A percentile compares a stretch with the other conserved stretches of the same genome.
Conservation (phyloP, 1,140 invertebrate genomes). For the Drosophila arizonae region DNA sequence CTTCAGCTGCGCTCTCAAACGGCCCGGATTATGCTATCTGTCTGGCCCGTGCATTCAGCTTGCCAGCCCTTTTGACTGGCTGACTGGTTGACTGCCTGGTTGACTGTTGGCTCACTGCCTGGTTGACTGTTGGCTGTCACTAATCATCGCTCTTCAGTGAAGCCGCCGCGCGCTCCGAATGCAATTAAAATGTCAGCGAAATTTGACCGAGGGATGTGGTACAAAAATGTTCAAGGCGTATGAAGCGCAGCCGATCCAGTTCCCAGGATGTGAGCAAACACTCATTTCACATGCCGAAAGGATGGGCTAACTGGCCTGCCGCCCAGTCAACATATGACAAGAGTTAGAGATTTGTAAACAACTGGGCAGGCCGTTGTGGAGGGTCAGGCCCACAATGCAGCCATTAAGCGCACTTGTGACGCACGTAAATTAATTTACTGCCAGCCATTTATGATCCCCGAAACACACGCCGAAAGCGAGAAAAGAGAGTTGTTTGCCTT, state of each 20-base stretch:
- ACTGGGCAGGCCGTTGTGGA: constrained; percentile 22
- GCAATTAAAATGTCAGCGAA: constrained; percentile 75
- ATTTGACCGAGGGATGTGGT: constrained; percentile 17
- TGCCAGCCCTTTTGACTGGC: constrained; percentile 10
- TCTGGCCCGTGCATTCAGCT: constrained; percentile 20
- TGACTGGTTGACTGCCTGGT: neutral
- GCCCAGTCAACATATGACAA: constrained; percentile 27
- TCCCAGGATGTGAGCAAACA: constrained; percentile 41
- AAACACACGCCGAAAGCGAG: constrained; percentile 18
- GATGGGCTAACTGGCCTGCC: constrained; percentile 23
- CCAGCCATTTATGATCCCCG: constrained; percentile 63
- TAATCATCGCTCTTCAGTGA: constrained; percentile 12
- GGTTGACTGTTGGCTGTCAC: constrained; percentile 14
- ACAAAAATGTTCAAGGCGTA: constrained; percentile 51
- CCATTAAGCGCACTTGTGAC: constrained; percentile 77
- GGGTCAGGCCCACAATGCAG: constrained; percentile 32
- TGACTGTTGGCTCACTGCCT: neutral
- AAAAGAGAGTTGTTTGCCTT: constrained; percentile 50
- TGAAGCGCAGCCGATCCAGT: neutral
- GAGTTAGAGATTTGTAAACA: constrained; percentile 52
- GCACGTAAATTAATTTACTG: constrained; percentile 78
- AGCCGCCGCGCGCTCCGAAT: constrained; percentile 57
- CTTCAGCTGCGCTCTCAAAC: constrained; percentile 37
- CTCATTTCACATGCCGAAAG: constrained; percentile 63
- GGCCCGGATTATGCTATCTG: constrained; percentile 60